Percentiles rank a stretch among this genome's conserved stretches.
Evolutionary conservation across 1,140 invertebrate species (phyloP).

Genomic region (Pachypeltis micranthus): DNA sequence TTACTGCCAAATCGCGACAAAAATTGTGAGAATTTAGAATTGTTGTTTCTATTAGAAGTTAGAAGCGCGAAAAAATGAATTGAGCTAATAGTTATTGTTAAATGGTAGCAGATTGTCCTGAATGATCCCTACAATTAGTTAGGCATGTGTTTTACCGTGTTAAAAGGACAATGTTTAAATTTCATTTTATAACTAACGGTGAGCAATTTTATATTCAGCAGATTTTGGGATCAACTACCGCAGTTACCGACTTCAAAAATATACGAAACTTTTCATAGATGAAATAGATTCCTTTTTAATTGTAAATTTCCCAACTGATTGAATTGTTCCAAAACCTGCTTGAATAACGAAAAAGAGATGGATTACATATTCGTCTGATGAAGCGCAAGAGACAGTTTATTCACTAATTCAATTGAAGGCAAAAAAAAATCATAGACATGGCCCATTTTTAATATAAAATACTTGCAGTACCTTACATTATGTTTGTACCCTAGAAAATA

Average conservation of each 20-base stretch:
- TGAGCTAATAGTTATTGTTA: conserved; percentile 23
- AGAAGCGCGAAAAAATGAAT: conserved; percentile 11
- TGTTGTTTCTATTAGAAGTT: conserved; percentile 4
- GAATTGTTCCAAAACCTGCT: not conserved
- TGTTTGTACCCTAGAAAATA: too few species aligned
- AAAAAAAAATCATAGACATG: too few species aligned
- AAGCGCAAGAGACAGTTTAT: not conserved
- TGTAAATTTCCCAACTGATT: not conserved
- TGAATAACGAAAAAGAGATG: not conserved
- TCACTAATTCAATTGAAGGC: too few species aligned
- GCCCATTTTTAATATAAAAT: too few species aligned
- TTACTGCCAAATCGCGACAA: too few species aligned
- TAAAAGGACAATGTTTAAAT: conserved; percentile 18
- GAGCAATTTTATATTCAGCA: conserved; percentile 14
- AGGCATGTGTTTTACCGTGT: conserved; percentile 20
- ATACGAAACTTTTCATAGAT: not conserved
- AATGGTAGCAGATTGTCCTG: conserved; percentile 22
- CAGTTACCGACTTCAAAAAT: not conserved
- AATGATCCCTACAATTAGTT: conserved; percentile 24
- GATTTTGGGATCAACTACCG: conserved; percentile 7
- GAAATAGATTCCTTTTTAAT: too few species aligned
- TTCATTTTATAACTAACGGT: conserved; percentile 10
- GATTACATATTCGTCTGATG: not conserved
- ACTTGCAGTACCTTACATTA: too few species aligned
- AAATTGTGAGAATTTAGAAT: conserved; percentile 13